Evolutionary conservation across 2,113 vertebrate species (phyloP).

Genomic region (Aptenodytes forsteri): DNA sequence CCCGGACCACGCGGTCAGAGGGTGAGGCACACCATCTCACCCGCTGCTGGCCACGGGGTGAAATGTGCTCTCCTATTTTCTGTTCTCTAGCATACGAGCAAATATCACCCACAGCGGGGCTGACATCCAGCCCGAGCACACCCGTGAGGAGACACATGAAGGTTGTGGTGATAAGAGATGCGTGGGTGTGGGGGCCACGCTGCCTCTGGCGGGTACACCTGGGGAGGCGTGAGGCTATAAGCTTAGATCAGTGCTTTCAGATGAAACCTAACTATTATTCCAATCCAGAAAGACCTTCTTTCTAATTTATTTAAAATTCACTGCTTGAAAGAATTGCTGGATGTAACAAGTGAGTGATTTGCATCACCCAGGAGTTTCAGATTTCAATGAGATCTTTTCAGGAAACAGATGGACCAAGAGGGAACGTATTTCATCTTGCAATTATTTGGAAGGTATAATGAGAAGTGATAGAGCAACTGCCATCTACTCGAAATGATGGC

Average conservation of each 20-base stretch:
- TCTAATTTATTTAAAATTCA: not conserved
- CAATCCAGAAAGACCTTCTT: not conserved
- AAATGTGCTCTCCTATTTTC: not conserved
- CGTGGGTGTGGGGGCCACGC: accelerated
- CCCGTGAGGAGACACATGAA: accelerated
- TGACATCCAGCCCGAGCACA: not conserved
- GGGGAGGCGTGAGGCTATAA: not conserved
- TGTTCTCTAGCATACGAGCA: not conserved
- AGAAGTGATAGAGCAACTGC: not conserved
- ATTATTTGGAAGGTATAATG: not conserved
- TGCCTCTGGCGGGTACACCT: too few relatives aligned
- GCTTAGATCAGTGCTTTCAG: not conserved
- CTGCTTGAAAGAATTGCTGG: not conserved
- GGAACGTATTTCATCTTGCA: not conserved
- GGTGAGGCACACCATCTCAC: not conserved
- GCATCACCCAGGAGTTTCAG: not conserved
- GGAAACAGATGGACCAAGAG: not conserved
- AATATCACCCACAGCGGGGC: accelerated
- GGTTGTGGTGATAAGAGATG: not conserved
- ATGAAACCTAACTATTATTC: not conserved
- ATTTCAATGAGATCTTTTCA: not conserved
- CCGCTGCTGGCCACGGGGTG: not conserved
- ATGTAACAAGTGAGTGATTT: not conserved
- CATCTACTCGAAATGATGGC: not conserved
- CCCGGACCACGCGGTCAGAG: accelerated